These are phyloP conservation scores for Esox masquinongy DNA, from an alignment of 2,797 vertebrate genomes.

Conservation along the genomic window DNA sequence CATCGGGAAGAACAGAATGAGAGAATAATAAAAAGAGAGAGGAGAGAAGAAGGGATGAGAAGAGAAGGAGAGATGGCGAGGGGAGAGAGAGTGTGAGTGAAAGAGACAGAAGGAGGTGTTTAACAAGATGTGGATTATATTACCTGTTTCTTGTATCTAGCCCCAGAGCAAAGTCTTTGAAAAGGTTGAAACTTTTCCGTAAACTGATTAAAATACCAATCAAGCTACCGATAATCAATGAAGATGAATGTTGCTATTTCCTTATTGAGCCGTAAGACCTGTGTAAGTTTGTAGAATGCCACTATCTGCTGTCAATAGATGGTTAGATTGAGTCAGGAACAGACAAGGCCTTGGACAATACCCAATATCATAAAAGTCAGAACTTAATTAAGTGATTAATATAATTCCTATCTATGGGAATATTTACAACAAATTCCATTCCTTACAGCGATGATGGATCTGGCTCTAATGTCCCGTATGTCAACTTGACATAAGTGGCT, in stretches of 20 bases:
- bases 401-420: slow-evolving; percentile 18
- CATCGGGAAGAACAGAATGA: background rate
- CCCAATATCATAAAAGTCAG: slow-evolving; percentile 31
- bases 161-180: background rate
- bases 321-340: background rate
- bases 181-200: background rate
- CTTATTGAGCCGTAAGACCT: background rate
- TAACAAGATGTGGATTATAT: background rate
- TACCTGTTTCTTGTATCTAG: background rate
- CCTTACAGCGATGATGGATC: slow-evolving; percentile 1
- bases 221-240: background rate
- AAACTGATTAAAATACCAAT: background rate
- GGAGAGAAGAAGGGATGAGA: no score
- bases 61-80: no score
- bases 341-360: slow-evolving; percentile 19
- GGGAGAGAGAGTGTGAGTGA: background rate
- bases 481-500: background rate
- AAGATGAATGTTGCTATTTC: background rate
- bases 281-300: slow-evolving; percentile 23
- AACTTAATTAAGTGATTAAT: slow-evolving; percentile 9
- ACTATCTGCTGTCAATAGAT: slow-evolving; percentile 14
- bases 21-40: slow-evolving; percentile 1
- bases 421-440: slow-evolving; percentile 2
- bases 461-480: background rate
- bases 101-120: background rate